Percentiles rank a stretch among this genome's conserved stretches.
Evolutionary conservation across 2,797 vertebrate genomes (phyloP).

Genomic region (Parauchenoglanis ngamensis): DNA sequence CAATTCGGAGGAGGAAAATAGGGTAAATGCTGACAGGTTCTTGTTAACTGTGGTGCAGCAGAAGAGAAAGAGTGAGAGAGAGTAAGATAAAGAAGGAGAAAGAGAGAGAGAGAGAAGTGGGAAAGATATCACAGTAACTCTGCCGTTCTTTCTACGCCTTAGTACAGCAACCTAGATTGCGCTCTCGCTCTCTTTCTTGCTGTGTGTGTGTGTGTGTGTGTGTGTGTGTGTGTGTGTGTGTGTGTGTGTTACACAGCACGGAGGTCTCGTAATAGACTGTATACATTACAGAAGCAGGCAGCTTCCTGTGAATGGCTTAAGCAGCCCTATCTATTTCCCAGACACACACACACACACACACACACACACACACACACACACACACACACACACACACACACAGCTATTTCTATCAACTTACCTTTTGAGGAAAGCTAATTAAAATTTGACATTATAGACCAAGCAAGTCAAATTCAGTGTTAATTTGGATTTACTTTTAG

Average conservation of each 20-base stretch:
- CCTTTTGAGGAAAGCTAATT: background rate
- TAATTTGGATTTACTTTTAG: no score
- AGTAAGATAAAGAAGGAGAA: constrained; percentile 42
- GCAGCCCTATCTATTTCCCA: constrained; percentile 29
- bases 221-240: constrained; percentile 23
- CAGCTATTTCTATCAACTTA: background rate
- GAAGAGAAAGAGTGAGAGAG: constrained; percentile 22
- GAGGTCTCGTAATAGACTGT: constrained; percentile 38
- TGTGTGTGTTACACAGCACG: background rate
- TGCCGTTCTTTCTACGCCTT: constrained; percentile 22
- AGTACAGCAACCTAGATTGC: constrained; percentile 33
- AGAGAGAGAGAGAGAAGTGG: constrained; percentile 30
- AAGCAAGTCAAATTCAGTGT: no score
- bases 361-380: constrained; percentile 7
- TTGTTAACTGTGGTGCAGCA: constrained; percentile 13
- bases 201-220: constrained; percentile 23
- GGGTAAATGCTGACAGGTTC: constrained; percentile 1
- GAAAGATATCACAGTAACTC: constrained; percentile 13
- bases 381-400: constrained; percentile 13
- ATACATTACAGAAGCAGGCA: constrained; percentile 34
- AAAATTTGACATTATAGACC: no score
- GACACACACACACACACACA: background rate
- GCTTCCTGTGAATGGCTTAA: constrained; percentile 30
- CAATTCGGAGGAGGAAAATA: background rate
- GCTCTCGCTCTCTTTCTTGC: background rate